Evolutionary conservation across 2,113 vertebrate genomes (phyloP).

Genomic region (Amazona guildingii): DNA sequence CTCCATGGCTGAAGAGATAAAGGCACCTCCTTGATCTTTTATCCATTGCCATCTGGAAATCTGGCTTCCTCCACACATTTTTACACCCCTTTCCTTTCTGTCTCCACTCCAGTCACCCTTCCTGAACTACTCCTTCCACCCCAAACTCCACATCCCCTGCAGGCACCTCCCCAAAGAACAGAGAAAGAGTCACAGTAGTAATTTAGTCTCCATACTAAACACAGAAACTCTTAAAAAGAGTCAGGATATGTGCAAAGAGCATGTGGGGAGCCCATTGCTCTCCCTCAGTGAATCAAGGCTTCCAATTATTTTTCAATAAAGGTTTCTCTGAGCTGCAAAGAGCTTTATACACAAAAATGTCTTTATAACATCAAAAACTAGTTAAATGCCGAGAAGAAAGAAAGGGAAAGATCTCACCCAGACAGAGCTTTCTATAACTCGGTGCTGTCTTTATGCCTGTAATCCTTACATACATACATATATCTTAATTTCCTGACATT

Average conservation of each 20-base stretch:
- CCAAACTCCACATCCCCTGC: background rate
- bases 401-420: background rate
- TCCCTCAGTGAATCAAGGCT: background rate
- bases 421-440: background rate
- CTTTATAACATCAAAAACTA: background rate
- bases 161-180: background rate
- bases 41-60: background rate
- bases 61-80: background rate
- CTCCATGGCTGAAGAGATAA: background rate
- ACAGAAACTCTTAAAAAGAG: background rate
- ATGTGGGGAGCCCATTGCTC: background rate
- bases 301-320: background rate
- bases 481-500: conserved; percentile 30
- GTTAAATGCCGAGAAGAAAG: background rate
- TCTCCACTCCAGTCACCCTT: too few species aligned
- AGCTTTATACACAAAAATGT: background rate
- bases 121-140: background rate
- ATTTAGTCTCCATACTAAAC: background rate
- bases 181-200: rapidly evolving
- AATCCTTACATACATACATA: background rate
- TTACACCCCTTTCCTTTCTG: background rate
- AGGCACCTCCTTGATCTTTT: background rate
- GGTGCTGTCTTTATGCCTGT: background rate
- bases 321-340: background rate
- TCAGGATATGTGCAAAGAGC: background rate